phyloP scores from a whole-genome alignment of 2,113 vertebrate genomes.

The Hylia prasina region DNA sequence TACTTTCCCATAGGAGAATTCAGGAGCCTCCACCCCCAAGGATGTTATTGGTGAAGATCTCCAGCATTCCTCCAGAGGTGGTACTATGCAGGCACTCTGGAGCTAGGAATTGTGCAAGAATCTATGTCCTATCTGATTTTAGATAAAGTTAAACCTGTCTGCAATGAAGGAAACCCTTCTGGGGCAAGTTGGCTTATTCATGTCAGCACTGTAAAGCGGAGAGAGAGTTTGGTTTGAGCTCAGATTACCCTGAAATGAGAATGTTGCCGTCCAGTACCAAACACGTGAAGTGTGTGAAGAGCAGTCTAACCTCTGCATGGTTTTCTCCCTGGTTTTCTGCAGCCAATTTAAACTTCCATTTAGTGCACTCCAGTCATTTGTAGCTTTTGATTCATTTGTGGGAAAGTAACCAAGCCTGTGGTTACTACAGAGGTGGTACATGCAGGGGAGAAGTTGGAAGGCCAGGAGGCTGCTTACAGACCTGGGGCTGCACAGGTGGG shows the following conservation, averaged over 20 bases:
- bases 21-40: neutral
- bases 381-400: neutral
- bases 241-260: neutral
- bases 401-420: neutral
- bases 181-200: neutral
- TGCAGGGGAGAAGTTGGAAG: neutral
- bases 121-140: neutral
- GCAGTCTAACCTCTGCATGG: too few relatives aligned
- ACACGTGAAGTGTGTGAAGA: fast-evolving
- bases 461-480: neutral
- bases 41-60: neutral
- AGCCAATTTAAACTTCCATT: neutral
- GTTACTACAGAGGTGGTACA: neutral
- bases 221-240: neutral
- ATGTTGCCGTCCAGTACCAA: fast-evolving
- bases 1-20: neutral
- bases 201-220: neutral
- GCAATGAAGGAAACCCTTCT: neutral
- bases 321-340: neutral
- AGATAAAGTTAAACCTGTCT: neutral
- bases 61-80: neutral
- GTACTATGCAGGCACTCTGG: neutral
- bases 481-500: neutral
- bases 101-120: neutral
- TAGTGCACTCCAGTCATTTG: neutral